Evolutionary conservation across 2,888 invertebrate genomes (phyloP).

Genomic region (Itoplectis maculator): DNA sequence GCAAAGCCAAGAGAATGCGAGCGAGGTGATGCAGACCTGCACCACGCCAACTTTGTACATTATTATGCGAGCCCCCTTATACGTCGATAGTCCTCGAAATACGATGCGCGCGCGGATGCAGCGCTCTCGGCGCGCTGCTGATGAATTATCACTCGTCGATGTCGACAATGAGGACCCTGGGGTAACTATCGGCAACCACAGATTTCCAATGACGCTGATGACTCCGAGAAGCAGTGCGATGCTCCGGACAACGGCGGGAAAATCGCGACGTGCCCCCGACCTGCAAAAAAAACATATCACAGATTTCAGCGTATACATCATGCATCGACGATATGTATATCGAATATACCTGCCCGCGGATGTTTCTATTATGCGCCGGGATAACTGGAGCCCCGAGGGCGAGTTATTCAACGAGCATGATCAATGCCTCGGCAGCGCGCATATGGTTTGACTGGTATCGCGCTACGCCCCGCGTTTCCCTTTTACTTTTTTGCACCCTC

Average conservation of each 20-base stretch:
- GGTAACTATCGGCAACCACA: background rate
- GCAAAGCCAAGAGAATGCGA: conserved; percentile 26
- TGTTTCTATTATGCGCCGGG: conserved; percentile 32
- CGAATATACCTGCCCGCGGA: conserved; percentile 41
- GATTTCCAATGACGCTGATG: background rate
- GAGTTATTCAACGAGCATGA: conserved; percentile 64
- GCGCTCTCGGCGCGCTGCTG: background rate
- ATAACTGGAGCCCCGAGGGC: conserved; percentile 33
- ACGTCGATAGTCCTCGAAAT: conserved; percentile 1
- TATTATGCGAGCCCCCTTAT: conserved; percentile 2
- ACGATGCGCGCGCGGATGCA: background rate
- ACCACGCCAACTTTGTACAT: conserved; percentile 16
- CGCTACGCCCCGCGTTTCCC: conserved; percentile 9
- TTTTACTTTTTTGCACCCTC: conserved; percentile 31
- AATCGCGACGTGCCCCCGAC: conserved; percentile 13
- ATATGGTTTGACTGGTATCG: conserved; percentile 52
- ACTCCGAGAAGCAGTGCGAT: conserved; percentile 3
- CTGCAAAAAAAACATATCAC: conserved; percentile 37
- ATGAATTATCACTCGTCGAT: conserved; percentile 20
- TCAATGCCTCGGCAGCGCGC: conserved; percentile 64
- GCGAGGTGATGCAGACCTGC: background rate
- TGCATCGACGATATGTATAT: conserved; percentile 28
- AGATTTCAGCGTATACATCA: conserved; percentile 7
- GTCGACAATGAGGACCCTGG: background rate
- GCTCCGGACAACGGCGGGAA: background rate